Evolutionary conservation across 2,888 invertebrate genomes (phyloP).

Genomic region (Amphipyra tragopoginis): DNA sequence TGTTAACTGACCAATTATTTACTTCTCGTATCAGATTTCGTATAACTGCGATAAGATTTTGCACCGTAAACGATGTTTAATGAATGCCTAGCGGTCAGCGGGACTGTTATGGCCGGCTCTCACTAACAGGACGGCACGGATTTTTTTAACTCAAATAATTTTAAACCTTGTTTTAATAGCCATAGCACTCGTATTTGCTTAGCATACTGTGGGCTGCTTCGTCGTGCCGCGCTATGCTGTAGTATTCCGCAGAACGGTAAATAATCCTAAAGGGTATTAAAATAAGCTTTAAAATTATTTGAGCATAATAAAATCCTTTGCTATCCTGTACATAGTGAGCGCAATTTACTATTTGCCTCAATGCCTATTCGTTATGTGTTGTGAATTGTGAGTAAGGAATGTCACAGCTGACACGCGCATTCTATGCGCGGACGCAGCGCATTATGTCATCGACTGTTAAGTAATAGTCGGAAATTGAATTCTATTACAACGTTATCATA

Average conservation of each 20-base stretch:
- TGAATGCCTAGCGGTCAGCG: conserved; percentile 15
- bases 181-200: no score
- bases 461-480: conserved; percentile 42
- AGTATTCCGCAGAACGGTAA: no score
- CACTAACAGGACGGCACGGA: no score
- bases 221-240: no score
- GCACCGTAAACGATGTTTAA: neutral
- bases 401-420: conserved; percentile 41
- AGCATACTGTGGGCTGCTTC: no score
- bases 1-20: neutral
- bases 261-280: no score
- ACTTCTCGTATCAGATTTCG: neutral
- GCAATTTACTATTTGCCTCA: no score
- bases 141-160: no score
- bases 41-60: neutral
- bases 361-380: conserved; percentile 32
- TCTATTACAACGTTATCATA: conserved; percentile 16
- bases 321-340: no score
- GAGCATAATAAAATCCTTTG: no score
- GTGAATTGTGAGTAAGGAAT: conserved; percentile 35
- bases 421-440: conserved; percentile 19
- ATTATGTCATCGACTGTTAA: conserved; percentile 42
- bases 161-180: no score
- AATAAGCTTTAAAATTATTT: no score
- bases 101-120: neutral